Evolutionary conservation across 2,113 vertebrate species (phyloP).

Genomic region (Morone saxatilis): DNA sequence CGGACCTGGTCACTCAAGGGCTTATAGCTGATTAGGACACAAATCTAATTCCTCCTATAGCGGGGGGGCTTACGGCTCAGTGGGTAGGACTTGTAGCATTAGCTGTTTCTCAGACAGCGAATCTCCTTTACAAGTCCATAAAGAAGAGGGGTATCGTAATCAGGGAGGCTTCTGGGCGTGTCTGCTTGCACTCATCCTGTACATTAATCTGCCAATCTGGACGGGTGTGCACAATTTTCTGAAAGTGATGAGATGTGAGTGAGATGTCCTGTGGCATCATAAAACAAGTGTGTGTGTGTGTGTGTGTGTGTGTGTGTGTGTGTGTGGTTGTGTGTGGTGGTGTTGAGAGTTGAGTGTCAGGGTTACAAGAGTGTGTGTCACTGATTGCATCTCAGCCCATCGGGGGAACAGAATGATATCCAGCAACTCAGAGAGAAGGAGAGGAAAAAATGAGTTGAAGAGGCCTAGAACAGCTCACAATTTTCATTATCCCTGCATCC

Average conservation of each 20-base stretch:
- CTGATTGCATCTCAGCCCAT: conserved; percentile 78
- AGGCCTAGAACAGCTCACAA: conserved; percentile 61
- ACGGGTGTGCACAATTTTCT: conserved; percentile 59
- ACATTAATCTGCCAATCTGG: conserved; percentile 75
- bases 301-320: conserved; percentile 4
- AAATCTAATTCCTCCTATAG: conserved; percentile 77
- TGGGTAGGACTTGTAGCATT: conserved; percentile 57
- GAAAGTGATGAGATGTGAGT: conserved; percentile 67
- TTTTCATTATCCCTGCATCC: conserved; percentile 74
- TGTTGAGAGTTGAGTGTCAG: conserved; percentile 59
- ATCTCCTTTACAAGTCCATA: conserved; percentile 70
- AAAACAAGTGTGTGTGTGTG: conserved; percentile 50
- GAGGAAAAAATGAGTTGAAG: conserved; percentile 65
- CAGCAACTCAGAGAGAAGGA: conserved; percentile 47
- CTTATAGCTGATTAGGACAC: conserved; percentile 71
- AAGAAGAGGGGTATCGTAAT: conserved; percentile 65
- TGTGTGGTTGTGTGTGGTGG: neutral
- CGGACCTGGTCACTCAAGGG: conserved; percentile 66
- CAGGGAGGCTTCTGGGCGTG: conserved; percentile 66
- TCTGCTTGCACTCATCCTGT: conserved; percentile 54
- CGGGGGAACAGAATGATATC: conserved; percentile 67
- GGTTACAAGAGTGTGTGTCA: conserved; percentile 66
- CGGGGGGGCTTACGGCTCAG: conserved; percentile 45
- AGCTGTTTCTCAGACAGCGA: conserved; percentile 47
- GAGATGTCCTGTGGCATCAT: conserved; percentile 62